These are phyloP conservation scores for Aphaenogaster rudis DNA, from an alignment of 1,140 invertebrate genomes.

Conservation along the genomic window DNA sequence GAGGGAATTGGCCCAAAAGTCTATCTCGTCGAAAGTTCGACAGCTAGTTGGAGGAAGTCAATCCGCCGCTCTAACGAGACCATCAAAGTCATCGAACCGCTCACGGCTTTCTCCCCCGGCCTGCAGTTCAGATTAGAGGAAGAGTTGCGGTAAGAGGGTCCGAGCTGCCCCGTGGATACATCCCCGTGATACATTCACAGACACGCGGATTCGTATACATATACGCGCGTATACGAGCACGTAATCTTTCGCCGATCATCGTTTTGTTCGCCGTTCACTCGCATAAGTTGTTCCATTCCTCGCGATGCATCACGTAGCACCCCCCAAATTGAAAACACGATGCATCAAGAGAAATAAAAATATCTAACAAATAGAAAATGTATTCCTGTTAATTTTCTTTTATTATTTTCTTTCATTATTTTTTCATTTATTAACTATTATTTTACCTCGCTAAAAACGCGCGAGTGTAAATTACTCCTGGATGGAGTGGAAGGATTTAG, in stretches of 20 bases:
- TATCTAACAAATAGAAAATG: not conserved
- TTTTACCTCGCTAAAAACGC: not conserved
- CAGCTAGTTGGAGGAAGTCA: slow-evolving; percentile 68
- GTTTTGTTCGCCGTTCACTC: not conserved
- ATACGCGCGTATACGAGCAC: not conserved
- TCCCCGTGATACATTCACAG: not conserved
- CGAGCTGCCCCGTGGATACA: not conserved
- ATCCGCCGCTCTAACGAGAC: slow-evolving; percentile 70
- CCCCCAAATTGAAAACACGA: not conserved
- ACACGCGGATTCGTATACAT: not conserved
- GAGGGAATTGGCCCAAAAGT: slow-evolving; percentile 69
- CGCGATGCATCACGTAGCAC: not conserved
- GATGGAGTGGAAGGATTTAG: not conserved
- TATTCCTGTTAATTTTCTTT: too few species aligned
- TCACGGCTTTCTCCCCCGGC: slow-evolving; percentile 26
- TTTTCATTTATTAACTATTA: too few species aligned
- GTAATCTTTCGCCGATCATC: not conserved
- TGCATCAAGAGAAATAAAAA: not conserved
- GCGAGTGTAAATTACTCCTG: not conserved
- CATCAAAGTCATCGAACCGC: slow-evolving; percentile 64
- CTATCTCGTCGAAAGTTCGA: slow-evolving; percentile 70
- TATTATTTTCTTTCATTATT: too few species aligned
- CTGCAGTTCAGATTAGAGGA: slow-evolving; percentile 64
- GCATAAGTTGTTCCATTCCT: not conserved
- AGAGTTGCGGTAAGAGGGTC: slow-evolving; percentile 53